Evolutionary conservation across 2,113 vertebrate species (phyloP).

Genomic region (Naja naja): DNA sequence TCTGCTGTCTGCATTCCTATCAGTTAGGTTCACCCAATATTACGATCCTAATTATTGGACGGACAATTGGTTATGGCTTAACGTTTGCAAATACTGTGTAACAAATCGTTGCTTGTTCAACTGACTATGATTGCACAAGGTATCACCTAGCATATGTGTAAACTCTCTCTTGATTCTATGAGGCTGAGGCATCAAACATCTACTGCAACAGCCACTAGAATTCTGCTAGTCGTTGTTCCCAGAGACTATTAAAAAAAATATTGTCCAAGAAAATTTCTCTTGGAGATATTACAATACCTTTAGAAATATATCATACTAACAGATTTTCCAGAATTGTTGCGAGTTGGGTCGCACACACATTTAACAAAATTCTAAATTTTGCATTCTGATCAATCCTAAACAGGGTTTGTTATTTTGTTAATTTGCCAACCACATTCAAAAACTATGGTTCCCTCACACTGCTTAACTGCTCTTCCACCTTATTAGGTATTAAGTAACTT

Average conservation of each 20-base stretch:
- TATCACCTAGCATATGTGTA: not conserved
- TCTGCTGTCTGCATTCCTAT: not conserved
- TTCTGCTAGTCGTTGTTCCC: too few relatives aligned
- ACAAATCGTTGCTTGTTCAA: not conserved
- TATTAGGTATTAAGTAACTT: slow-evolving; percentile 44
- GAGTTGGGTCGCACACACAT: too few relatives aligned
- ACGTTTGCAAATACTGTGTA: not conserved
- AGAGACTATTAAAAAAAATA: too few relatives aligned
- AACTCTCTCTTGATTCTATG: not conserved
- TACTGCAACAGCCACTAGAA: too few relatives aligned
- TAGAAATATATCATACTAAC: too few relatives aligned
- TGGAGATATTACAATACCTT: too few relatives aligned
- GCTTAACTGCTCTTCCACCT: slow-evolving; percentile 46
- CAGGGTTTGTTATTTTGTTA: not conserved
- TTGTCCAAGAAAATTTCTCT: too few relatives aligned
- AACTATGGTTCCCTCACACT: not conserved
- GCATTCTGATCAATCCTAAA: not conserved
- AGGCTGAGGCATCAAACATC: too few relatives aligned
- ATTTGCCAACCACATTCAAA: not conserved
- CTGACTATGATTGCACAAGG: not conserved
- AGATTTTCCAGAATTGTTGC: too few relatives aligned
- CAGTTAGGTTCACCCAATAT: not conserved
- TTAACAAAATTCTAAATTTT: not conserved
- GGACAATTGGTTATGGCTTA: not conserved
- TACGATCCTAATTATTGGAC: not conserved